Evolutionary conservation across 1,140 invertebrate species (phyloP).

Genomic region (Sycophila sp.): DNA sequence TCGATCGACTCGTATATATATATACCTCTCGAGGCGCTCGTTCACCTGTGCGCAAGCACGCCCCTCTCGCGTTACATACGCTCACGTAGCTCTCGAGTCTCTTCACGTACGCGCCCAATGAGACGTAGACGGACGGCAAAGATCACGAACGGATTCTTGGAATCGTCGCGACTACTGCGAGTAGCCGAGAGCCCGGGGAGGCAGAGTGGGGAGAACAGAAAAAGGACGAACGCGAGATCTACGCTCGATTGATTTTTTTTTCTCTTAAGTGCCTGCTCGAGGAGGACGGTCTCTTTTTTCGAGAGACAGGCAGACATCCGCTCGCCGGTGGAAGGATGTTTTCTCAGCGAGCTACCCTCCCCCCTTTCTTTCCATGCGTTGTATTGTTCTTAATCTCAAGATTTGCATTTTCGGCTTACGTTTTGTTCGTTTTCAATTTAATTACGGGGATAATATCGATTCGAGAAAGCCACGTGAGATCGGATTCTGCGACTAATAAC

Average conservation of each 20-base stretch:
- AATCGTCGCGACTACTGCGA: constrained; percentile 1
- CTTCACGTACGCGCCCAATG: background rate
- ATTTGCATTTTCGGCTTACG: too few species aligned
- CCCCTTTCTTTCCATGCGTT: too few species aligned
- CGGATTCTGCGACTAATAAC: too few species aligned
- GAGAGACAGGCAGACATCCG: too few species aligned
- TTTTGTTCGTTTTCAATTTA: too few species aligned
- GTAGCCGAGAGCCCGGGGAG: background rate
- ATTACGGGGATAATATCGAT: too few species aligned
- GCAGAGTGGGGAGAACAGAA: background rate
- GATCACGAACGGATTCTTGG: constrained; percentile 4
- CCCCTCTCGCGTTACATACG: constrained; percentile 11
- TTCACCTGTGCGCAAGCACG: background rate
- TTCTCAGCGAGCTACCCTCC: too few species aligned
- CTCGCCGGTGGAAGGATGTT: too few species aligned
- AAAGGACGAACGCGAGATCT: background rate
- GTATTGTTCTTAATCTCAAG: too few species aligned
- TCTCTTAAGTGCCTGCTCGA: too few species aligned
- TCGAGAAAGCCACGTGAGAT: too few species aligned
- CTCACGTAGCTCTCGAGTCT: background rate
- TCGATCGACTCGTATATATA: background rate
- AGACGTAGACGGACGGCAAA: background rate
- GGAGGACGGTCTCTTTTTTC: too few species aligned
- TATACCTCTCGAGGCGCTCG: background rate
- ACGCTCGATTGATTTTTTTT: constrained; percentile 13